Evolutionary conservation across 2,888 invertebrate genomes (phyloP), one percentile per base, ranked within the genome.

Genomic region (Syrista parreyssii): DNA sequence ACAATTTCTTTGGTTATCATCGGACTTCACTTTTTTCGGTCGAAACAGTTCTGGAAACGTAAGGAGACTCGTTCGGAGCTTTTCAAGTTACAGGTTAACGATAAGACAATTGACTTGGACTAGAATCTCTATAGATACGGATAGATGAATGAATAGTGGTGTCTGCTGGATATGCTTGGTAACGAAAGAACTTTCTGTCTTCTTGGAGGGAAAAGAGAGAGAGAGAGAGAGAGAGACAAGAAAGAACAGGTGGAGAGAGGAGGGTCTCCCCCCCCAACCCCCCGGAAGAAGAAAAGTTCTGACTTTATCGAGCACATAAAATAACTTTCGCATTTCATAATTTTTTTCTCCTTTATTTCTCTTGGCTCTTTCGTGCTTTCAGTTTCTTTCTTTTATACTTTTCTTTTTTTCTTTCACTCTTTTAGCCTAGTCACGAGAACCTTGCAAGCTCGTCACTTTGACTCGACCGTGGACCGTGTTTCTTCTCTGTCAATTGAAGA

Each of bases 181-280:
- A 81, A 81, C 81, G 78, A 79, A 75, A 75, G 80, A 82, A 81
- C 79, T 82, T 79, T 81, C 75, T 79, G 77, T 77, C 76, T 79
- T 74, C 75, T 79, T 68, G 69, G 73, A 72, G 30, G 71, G 71
- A 15, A 40, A 73, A 55, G 31, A 34, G 40, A 23, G 71, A 75
- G 15, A 71, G 31, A 55, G 23, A 31, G 75, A 73, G 32, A 75
- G 68, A 35, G 1, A 34, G 75, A 12, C 34, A 9, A 30, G 35
- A 12, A 34, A 34, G 9, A 32, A 73, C 12, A 31, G 32, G 31
- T 31, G 23, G 72, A 77, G 40, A 71, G 68, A 32, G n/a, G n/a
- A n/a, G n/a, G n/a, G n/a, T n/a, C n/a, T n/a, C n/a, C n/a, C n/a
- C n/a, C n/a, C n/a, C n/a, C n/a, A n/a, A n/a, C n/a, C n/a, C n/a